phyloP scores from a whole-genome alignment of 2,113 vertebrate genomes.

The Carollia perspicillata region DNA sequence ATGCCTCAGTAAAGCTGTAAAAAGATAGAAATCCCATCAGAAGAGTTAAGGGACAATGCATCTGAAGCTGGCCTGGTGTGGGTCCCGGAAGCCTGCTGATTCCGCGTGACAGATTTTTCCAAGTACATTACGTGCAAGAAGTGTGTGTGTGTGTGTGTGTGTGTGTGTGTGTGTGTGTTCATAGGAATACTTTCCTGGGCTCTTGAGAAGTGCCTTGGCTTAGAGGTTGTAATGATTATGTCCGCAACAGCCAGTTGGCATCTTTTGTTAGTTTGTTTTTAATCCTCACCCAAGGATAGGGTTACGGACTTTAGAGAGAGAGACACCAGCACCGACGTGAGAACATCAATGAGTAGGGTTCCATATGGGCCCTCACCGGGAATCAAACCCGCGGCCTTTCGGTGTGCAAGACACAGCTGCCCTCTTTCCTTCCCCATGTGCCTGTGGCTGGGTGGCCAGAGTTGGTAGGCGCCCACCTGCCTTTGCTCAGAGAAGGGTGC shows the following conservation, averaged over 20 bases:
- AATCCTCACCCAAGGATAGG: too few relatives aligned
- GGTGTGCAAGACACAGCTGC: too few relatives aligned
- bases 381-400: too few relatives aligned
- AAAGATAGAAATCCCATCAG: background rate
- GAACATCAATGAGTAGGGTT: too few relatives aligned
- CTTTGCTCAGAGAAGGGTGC: background rate
- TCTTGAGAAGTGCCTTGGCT: background rate
- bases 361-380: too few relatives aligned
- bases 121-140: background rate
- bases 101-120: background rate
- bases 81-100: background rate
- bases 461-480: too few relatives aligned
- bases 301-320: background rate
- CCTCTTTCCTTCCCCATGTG: fast-evolving
- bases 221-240: background rate
- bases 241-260: background rate
- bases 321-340: background rate
- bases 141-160: background rate
- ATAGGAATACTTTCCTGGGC: background rate
- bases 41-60: background rate
- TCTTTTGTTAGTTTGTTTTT: background rate
- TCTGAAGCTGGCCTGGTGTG: background rate
- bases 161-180: background rate
- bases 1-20: conserved; percentile 37
- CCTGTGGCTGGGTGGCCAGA: background rate